Evolutionary conservation across 2,888 invertebrate genomes (phyloP).

Genomic region (Pandemis corylana): DNA sequence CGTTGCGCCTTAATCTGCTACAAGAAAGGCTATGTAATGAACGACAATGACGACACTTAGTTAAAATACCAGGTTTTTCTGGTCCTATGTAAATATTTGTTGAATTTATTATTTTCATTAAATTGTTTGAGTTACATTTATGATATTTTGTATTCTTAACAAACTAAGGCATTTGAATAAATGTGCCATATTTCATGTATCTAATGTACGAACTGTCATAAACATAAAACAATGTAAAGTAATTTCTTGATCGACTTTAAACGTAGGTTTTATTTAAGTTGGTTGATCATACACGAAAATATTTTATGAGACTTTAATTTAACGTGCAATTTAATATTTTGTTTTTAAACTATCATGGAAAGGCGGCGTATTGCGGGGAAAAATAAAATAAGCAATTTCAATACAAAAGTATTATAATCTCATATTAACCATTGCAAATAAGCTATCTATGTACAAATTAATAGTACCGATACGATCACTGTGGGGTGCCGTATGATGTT

Average conservation of each 20-base stretch:
- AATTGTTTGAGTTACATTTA: too few species aligned
- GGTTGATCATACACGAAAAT: background rate
- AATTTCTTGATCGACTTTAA: too few species aligned
- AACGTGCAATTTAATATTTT: background rate
- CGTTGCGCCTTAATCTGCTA: background rate
- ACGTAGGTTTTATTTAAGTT: background rate
- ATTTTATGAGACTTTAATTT: background rate
- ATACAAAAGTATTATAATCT: conserved; percentile 1
- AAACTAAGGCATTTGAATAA: too few species aligned
- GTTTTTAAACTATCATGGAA: background rate
- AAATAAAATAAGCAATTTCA: background rate
- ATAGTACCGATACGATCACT: conserved; percentile 50
- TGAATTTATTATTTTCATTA: too few species aligned
- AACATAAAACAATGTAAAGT: too few species aligned
- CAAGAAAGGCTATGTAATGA: too few species aligned
- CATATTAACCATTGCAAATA: background rate
- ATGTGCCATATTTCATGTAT: too few species aligned
- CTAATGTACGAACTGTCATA: too few species aligned
- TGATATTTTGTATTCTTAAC: too few species aligned
- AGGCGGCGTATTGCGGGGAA: background rate
- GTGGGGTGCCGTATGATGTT: conserved; percentile 68
- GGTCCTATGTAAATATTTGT: too few species aligned
- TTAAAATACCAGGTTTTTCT: too few species aligned
- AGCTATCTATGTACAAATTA: conserved; percentile 6
- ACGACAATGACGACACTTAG: too few species aligned